Evolutionary conservation across 2,888 invertebrate species (phyloP).

Genomic region (Catocala fraxini): DNA sequence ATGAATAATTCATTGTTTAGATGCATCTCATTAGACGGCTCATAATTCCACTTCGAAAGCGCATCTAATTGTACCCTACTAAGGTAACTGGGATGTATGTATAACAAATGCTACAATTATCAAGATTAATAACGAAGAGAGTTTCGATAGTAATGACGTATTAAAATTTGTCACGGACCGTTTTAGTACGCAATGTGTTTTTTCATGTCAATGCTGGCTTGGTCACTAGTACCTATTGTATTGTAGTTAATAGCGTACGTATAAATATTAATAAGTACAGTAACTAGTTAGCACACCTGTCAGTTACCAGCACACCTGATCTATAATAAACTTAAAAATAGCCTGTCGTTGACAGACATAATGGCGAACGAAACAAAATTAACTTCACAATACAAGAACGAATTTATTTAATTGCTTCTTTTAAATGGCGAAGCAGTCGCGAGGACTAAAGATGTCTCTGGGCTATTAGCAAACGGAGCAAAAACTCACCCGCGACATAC

Average conservation of each 20-base stretch:
- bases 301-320: slow-evolving; percentile 46
- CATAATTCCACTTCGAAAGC: slow-evolving; percentile 68
- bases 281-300: slow-evolving; percentile 47
- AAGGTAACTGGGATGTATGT: slow-evolving; percentile 29
- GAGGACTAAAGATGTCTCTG: slow-evolving; percentile 48
- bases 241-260: slow-evolving; percentile 31
- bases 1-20: slow-evolving; percentile 70
- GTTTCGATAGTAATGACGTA: slow-evolving; percentile 22
- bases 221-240: slow-evolving; percentile 28
- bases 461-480: slow-evolving; percentile 50
- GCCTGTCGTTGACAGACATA: slow-evolving; percentile 35
- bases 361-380: slow-evolving; percentile 43
- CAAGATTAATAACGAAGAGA: slow-evolving; percentile 39
- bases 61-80: slow-evolving; percentile 63
- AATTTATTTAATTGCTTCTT: slow-evolving; percentile 56
- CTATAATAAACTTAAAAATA: slow-evolving; percentile 42
- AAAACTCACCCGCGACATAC: slow-evolving; percentile 42
- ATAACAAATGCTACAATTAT: slow-evolving; percentile 46
- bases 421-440: slow-evolving; percentile 47
- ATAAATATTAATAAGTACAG: slow-evolving; percentile 40
- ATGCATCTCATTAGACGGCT: slow-evolving; percentile 58
- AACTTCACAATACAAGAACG: slow-evolving; percentile 48
- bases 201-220: slow-evolving; percentile 17
- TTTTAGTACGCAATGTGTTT: slow-evolving; percentile 12
- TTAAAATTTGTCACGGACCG: slow-evolving; percentile 19